Percentiles rank a stretch among this genome's conserved stretches.
phyloP scores from a whole-genome alignment of 1,140 invertebrate species.

The Bombus huntii region DNA sequence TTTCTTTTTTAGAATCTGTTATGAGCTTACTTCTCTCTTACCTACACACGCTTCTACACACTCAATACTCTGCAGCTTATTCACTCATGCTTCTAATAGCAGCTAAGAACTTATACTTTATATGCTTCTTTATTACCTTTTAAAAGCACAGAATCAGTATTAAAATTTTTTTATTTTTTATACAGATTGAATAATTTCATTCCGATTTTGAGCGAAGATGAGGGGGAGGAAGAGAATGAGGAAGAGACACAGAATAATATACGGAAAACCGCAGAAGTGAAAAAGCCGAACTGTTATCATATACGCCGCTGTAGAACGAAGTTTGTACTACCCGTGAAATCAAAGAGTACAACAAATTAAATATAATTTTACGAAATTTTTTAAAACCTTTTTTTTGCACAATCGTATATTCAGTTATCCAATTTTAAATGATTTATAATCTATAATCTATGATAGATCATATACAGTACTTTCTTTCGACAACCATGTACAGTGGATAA shows the following conservation, averaged over 20 bases:
- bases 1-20: not conserved
- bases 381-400: slow-evolving; percentile 14
- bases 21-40: not conserved
- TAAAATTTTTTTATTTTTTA: slow-evolving; percentile 20
- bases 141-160: not conserved
- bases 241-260: not conserved
- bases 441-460: not conserved
- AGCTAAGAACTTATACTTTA: not conserved
- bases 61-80: not conserved
- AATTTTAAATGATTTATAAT: not conserved
- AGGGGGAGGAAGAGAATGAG: slow-evolving; percentile 19
- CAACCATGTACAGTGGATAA: slow-evolving; percentile 23
- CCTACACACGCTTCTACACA: not conserved
- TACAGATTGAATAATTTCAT: slow-evolving; percentile 55
- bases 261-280: not conserved
- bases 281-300: not conserved
- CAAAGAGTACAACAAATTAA: slow-evolving; percentile 53
- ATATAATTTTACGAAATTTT: slow-evolving; percentile 12
- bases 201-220: slow-evolving; percentile 31
- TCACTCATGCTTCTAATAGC: not conserved
- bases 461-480: not conserved
- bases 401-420: not conserved
- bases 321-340: slow-evolving; percentile 59
- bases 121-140: not conserved
- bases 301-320: slow-evolving; percentile 40